phyloP scores from a whole-genome alignment of 1,140 invertebrate genomes.

The Neotoxoptera formosana region DNA sequence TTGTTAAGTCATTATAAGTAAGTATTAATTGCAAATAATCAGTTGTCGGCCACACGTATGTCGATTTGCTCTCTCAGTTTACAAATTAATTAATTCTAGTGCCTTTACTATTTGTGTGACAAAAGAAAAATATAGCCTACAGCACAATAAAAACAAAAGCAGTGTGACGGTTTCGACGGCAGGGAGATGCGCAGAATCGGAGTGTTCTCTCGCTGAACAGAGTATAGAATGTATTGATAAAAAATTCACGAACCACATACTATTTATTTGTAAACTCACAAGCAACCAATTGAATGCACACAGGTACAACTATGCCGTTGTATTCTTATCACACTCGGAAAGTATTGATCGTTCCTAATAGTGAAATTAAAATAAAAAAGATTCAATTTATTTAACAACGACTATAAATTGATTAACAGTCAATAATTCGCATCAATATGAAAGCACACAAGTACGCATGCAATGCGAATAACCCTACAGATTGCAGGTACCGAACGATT shows the following conservation, averaged over 20 bases:
- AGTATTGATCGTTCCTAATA: neutral
- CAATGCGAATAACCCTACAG: neutral
- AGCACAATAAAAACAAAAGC: neutral
- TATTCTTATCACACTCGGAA: neutral
- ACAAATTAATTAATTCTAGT: neutral
- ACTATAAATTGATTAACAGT: neutral
- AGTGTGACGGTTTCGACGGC: too few species aligned
- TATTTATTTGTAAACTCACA: neutral
- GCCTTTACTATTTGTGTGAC: too few species aligned
- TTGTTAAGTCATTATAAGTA: neutral
- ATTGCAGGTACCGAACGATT: neutral
- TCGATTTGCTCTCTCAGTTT: neutral
- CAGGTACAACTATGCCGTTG: neutral
- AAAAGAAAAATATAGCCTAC: too few species aligned
- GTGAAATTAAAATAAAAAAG: neutral
- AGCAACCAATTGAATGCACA: neutral
- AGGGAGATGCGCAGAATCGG: too few species aligned
- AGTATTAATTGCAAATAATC: neutral
- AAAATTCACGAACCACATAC: neutral
- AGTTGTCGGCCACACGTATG: neutral
- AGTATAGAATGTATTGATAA: too few species aligned
- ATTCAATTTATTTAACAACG: constrained; percentile 10
- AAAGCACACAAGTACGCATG: neutral
- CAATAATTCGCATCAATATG: neutral
- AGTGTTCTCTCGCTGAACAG: too few species aligned